Evolutionary conservation across 2,113 vertebrate genomes (phyloP).

Genomic region (Turnix velox): DNA sequence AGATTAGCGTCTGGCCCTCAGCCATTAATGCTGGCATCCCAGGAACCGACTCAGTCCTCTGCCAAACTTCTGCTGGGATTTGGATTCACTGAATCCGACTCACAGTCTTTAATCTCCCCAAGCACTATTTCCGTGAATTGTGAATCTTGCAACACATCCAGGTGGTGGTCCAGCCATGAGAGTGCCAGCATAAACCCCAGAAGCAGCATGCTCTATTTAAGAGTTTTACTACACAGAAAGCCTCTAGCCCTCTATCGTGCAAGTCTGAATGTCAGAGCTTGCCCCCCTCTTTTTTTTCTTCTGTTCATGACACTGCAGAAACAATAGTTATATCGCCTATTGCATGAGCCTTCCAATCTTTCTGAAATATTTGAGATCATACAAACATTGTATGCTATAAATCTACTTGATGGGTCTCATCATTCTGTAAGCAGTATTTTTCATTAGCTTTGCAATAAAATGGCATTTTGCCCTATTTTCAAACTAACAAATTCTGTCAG

Average conservation of each 20-base stretch:
- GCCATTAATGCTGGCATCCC: constrained; percentile 75
- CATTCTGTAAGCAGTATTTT: constrained; percentile 54
- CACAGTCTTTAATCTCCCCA: constrained; percentile 48
- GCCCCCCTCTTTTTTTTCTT: not conserved
- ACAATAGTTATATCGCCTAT: not conserved
- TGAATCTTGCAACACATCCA: constrained; percentile 36
- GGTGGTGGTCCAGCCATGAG: constrained; percentile 45
- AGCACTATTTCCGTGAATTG: constrained; percentile 57
- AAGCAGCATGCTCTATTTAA: not conserved
- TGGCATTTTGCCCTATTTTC: constrained; percentile 60
- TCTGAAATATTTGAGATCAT: constrained; percentile 10
- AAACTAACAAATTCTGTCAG: constrained; percentile 59
- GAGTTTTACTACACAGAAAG: not conserved
- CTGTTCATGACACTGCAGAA: not conserved
- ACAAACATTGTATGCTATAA: not conserved
- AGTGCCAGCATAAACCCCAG: not conserved
- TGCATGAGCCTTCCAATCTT: not conserved
- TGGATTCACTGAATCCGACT: constrained; percentile 70
- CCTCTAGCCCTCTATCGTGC: not conserved
- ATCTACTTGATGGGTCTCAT: constrained; percentile 44
- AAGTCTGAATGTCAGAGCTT: not conserved
- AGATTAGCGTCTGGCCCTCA: constrained; percentile 71
- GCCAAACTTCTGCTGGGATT: constrained; percentile 77
- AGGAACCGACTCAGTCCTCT: constrained; percentile 61
- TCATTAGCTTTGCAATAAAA: constrained; percentile 58